Conservation (phyloP, 2,113 vertebrate genomes). For the Hippocampus comes region DNA sequence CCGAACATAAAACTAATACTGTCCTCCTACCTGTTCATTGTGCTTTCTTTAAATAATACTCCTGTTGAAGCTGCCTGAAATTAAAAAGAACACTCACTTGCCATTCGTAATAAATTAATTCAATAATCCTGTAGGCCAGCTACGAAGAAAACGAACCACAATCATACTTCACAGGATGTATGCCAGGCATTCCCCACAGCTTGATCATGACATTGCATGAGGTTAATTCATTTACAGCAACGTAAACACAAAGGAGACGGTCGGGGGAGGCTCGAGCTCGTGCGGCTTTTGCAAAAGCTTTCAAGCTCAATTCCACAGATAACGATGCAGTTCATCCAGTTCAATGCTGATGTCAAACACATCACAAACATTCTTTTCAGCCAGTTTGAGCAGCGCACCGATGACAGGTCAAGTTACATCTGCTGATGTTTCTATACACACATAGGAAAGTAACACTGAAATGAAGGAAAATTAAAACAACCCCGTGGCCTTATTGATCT, state of each 20-base stretch:
- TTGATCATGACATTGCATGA: constrained; percentile 73
- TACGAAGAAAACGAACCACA: constrained; percentile 85
- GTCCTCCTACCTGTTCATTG: constrained; percentile 49
- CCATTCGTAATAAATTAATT: constrained; percentile 91
- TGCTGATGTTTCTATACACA: constrained; percentile 56
- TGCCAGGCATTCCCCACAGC: constrained; percentile 76
- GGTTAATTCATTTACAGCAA: constrained; percentile 69
- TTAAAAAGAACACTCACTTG: constrained; percentile 77
- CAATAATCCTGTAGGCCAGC: constrained; percentile 92
- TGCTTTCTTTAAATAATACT: constrained; percentile 65
- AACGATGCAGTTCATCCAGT: constrained; percentile 11
- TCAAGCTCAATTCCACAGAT: constrained; percentile 9
- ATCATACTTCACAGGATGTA: constrained; percentile 88
- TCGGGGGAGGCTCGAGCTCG: constrained; percentile 30
- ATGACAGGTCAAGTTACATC: constrained; percentile 41
- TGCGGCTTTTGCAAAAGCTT: constrained; percentile 24
- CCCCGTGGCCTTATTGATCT: constrained; percentile 41
- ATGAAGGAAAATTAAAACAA: constrained; percentile 53
- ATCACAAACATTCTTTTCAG: constrained; percentile 26
- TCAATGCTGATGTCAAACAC: constrained; percentile 50
- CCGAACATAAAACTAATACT: constrained; percentile 40
- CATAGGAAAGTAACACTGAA: constrained; percentile 55
- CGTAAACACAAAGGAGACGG: constrained; percentile 79
- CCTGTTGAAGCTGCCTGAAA: constrained; percentile 71
- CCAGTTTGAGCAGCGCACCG: constrained; percentile 15